Percentiles rank a stretch among this genome's conserved stretches.
These are phyloP conservation scores for Manis javanica DNA, from an alignment of 2,797 vertebrate genomes.

Conservation along the genomic window DNA sequence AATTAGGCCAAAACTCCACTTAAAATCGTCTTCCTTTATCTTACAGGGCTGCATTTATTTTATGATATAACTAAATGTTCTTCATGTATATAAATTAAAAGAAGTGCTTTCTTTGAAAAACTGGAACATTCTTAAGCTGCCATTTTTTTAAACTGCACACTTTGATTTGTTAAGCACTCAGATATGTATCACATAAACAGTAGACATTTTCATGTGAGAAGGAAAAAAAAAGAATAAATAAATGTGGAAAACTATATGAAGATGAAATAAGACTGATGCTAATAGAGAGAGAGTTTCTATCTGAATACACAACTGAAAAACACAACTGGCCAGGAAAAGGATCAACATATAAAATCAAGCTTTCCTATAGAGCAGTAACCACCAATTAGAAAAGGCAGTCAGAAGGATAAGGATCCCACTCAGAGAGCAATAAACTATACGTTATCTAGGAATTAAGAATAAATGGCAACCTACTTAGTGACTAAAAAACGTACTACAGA, in stretches of 20 bases:
- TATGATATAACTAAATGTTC: slow-evolving; percentile 88
- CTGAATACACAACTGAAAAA: background rate
- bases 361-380: background rate
- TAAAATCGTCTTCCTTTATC: slow-evolving; percentile 87
- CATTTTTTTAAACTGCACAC: slow-evolving; percentile 85
- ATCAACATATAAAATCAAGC: background rate
- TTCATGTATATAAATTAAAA: slow-evolving; percentile 89
- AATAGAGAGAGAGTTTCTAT: background rate
- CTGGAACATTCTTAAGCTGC: slow-evolving; percentile 92
- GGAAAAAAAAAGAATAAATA: slow-evolving; percentile 42
- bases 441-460: background rate
- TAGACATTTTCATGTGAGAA: slow-evolving; percentile 86
- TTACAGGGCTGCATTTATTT: slow-evolving; percentile 88
- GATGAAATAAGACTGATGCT: background rate
- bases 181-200: slow-evolving; percentile 83
- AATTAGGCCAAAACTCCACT: slow-evolving; percentile 83
- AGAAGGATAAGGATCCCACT: background rate
- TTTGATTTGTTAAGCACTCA: slow-evolving; percentile 86
- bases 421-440: background rate
- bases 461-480: background rate
- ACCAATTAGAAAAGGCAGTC: background rate
- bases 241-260: background rate
- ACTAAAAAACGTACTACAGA: background rate
- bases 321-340: background rate
- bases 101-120: slow-evolving; percentile 91